A percentile compares a stretch with the other conserved stretches of the same genome.
Evolutionary conservation across 2,113 vertebrate genomes (phyloP).

Genomic region (Bolborhynchus lineola): DNA sequence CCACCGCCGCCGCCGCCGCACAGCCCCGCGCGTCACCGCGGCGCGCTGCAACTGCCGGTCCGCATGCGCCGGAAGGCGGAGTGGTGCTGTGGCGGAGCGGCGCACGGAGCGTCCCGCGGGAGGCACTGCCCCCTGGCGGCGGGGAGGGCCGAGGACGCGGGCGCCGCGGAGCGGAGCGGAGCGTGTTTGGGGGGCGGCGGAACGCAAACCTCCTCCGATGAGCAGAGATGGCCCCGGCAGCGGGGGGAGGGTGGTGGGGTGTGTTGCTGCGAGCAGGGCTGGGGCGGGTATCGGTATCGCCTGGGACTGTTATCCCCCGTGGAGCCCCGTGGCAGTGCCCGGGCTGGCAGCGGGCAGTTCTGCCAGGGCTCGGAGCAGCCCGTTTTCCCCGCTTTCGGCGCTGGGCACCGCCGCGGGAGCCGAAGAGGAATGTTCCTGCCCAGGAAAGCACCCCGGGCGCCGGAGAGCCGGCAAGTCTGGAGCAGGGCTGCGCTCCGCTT

Average conservation of each 20-base stretch:
- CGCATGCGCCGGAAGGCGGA: rapidly evolving
- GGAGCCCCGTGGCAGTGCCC: neutral
- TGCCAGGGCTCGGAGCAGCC: neutral
- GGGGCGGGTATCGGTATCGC: neutral
- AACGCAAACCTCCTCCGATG: too few relatives aligned
- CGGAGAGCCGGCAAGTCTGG: neutral
- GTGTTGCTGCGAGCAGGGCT: too few relatives aligned
- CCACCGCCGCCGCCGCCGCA: neutral
- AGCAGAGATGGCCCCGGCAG: too few relatives aligned
- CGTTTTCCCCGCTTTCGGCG: neutral
- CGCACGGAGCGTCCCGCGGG: neutral
- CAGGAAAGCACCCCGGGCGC: neutral
- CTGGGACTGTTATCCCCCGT: neutral
- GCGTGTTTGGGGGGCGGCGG: too few relatives aligned
- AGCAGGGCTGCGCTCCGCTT: neutral
- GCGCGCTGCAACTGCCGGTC: rapidly evolving
- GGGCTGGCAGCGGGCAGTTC: neutral
- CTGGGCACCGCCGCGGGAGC: neutral
- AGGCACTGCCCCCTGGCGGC: neutral
- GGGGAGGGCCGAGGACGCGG: neutral
- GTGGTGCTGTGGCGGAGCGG: neutral
- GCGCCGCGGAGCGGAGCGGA: too few relatives aligned
- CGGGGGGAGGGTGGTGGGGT: neutral
- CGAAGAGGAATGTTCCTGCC: neutral
- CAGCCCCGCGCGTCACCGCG: neutral